These are phyloP conservation scores for Spodoptera frugiperda DNA, from an alignment of 1,140 invertebrate genomes.

Conservation along the genomic window DNA sequence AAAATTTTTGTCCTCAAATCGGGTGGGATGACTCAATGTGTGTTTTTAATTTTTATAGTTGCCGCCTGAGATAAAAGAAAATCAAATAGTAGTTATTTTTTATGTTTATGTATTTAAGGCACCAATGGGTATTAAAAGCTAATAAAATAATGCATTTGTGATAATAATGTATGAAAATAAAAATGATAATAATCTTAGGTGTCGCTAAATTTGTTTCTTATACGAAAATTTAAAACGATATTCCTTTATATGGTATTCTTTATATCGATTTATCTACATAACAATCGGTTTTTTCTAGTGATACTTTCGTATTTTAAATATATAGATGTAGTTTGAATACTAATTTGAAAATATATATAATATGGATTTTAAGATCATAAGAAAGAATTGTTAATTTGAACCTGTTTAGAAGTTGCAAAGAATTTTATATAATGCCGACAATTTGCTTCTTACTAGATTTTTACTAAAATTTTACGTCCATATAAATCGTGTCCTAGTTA, in stretches of 20 bases:
- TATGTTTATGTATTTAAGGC: background rate
- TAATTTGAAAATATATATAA: too few relatives aligned
- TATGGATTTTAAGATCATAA: too few relatives aligned
- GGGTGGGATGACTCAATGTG: conserved; percentile 24
- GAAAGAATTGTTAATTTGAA: too few relatives aligned
- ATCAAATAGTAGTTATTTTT: background rate
- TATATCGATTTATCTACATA: background rate
- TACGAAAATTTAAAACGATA: background rate
- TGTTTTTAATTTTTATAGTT: conserved; percentile 7
- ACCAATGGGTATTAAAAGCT: conserved; percentile 9
- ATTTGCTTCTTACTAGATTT: too few relatives aligned
- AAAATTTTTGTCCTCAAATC: conserved; percentile 28
- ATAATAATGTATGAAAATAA: conserved; percentile 1
- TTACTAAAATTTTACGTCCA: too few relatives aligned
- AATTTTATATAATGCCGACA: too few relatives aligned
- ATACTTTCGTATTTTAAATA: too few relatives aligned
- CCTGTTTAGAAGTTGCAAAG: too few relatives aligned
- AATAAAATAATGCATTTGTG: conserved; percentile 5
- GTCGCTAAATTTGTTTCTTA: conserved; percentile 3
- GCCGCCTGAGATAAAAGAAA: conserved; percentile 21
- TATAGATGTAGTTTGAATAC: too few relatives aligned
- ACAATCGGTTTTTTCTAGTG: too few relatives aligned
- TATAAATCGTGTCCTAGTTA: too few relatives aligned
- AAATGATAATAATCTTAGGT: background rate
- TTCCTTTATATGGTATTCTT: background rate